phyloP scores from a whole-genome alignment of 2,888 invertebrate genomes.

The Eumerus sabulonum region DNA sequence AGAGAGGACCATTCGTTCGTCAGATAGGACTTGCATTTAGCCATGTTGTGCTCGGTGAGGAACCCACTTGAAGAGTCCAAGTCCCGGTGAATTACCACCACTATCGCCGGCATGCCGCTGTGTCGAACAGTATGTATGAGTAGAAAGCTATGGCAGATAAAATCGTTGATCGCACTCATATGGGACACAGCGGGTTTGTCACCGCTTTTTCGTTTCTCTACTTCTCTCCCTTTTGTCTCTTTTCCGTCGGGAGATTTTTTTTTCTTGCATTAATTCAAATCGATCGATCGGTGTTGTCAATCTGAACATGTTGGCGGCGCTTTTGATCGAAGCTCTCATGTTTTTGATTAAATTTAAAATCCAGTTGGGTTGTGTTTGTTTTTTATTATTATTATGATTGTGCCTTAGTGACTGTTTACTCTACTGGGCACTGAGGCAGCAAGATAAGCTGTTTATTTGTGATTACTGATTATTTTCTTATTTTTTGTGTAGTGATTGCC shows the following conservation, averaged over 20 bases:
- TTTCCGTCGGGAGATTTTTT: slow-evolving; percentile 21
- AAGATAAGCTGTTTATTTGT: slow-evolving; percentile 44
- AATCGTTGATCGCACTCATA: slow-evolving; percentile 34
- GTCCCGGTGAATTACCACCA: slow-evolving; percentile 38
- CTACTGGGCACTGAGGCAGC: slow-evolving; percentile 14
- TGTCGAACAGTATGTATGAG: slow-evolving; percentile 5
- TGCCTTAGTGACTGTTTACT: slow-evolving; percentile 27
- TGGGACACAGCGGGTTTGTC: slow-evolving; percentile 17
- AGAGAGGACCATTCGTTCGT: slow-evolving; percentile 28
- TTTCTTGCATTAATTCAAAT: slow-evolving; percentile 63
- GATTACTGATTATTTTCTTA: slow-evolving; percentile 42
- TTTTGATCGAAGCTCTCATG: slow-evolving; percentile 65
- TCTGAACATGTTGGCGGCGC: slow-evolving; percentile 66
- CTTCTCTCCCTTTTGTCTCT: slow-evolving; percentile 4
- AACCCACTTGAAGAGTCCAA: slow-evolving; percentile 46
- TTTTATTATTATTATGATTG: too few species aligned
- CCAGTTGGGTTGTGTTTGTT: slow-evolving; percentile 38
- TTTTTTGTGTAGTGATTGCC: slow-evolving; percentile 25
- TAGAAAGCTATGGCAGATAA: slow-evolving; percentile 38
- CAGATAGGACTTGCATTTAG: slow-evolving; percentile 24
- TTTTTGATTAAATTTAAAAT: slow-evolving; percentile 65
- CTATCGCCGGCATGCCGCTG: slow-evolving; percentile 11
- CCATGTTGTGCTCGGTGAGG: slow-evolving; percentile 26
- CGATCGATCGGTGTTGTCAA: slow-evolving; percentile 66
- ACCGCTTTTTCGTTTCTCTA: slow-evolving; percentile 6